Evolutionary conservation across 2,888 invertebrate genomes (phyloP), one percentile per base, ranked within the genome.

Genomic region (Drosophila setosimentum): DNA sequence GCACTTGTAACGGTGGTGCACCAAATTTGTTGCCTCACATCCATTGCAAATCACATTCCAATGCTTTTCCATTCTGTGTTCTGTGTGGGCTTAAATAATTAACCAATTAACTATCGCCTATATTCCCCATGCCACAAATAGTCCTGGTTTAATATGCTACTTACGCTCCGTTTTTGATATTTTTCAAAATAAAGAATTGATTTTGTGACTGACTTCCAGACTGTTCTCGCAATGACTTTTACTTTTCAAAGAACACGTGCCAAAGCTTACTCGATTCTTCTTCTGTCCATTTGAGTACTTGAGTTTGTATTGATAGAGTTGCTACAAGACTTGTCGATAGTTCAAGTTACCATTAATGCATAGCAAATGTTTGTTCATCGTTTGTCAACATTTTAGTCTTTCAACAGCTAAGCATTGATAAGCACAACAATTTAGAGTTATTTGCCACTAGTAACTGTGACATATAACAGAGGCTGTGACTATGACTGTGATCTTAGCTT

Each of bases 1-100:
- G 24, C 85, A 86, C 58, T 80, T 87, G 61, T 69, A 86, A 11
- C 90, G 73, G 18, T 53, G 68, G 29, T 54, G 16, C 5, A 54
- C 1, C 7, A 89, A 2, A 1, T 54, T 40, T 2, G n/a, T 27
- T 29, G 10, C 30, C 1, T 57, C 57, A 60, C 85, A 85, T 2
- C 75, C 69, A 21, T 78, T 63, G 53, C 85, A 85, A 10, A 27
- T 58, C 0, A 83, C 61, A 37, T 67, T 37, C 68, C 61, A 73
- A 35, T 68, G 65, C 53, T 62, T 60, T 0, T 62, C 37, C 82
- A 78, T 75, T 50, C 57, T n/a, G 54, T 10, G 11, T 45, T 16
- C 13, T 16, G 7, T 21, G 21, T 45, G 40, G n/a, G 3, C 2
- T 3, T 7, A 33, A 10, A 5, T 27, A 27, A 27, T n/a, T n/a